Percentiles rank a stretch among this genome's conserved stretches.
Conservation (phyloP, 2,113 vertebrate genomes). For the Rhabdornis inornatus region DNA sequence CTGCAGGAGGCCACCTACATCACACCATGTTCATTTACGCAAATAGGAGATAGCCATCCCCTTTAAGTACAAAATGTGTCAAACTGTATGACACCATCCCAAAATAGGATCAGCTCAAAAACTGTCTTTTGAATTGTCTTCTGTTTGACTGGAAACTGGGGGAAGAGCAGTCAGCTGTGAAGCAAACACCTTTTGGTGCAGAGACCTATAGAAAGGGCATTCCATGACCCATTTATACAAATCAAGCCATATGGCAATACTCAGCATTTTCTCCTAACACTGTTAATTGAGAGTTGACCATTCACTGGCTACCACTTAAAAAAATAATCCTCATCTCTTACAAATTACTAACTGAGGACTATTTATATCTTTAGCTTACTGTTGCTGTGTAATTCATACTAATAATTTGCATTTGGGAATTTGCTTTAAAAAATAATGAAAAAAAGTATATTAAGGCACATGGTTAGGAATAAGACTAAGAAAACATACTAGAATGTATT, state of each 20-base stretch:
- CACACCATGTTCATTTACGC: rapidly evolving
- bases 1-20: not conserved
- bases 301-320: not conserved
- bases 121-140: not conserved
- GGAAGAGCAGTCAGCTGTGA: not conserved
- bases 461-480: not conserved
- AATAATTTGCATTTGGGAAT: not conserved
- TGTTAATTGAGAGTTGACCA: not conserved
- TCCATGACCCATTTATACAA: not conserved
- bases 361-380: not conserved
- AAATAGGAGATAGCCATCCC: not conserved
- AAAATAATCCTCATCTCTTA: not conserved
- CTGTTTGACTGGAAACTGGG: not conserved
- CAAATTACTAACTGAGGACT: not conserved
- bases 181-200: not conserved
- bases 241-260: not conserved
- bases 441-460: not conserved
- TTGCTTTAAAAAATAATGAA: not conserved
- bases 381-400: not conserved
- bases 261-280: not conserved
- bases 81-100: not conserved
- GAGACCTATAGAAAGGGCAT: not conserved
- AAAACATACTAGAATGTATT: not conserved
- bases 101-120: not conserved
- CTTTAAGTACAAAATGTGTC: not conserved